A percentile compares a stretch with the other conserved stretches of the same genome.
Conservation (phyloP, 1,140 invertebrate genomes). For the Charaxes varanes region DNA sequence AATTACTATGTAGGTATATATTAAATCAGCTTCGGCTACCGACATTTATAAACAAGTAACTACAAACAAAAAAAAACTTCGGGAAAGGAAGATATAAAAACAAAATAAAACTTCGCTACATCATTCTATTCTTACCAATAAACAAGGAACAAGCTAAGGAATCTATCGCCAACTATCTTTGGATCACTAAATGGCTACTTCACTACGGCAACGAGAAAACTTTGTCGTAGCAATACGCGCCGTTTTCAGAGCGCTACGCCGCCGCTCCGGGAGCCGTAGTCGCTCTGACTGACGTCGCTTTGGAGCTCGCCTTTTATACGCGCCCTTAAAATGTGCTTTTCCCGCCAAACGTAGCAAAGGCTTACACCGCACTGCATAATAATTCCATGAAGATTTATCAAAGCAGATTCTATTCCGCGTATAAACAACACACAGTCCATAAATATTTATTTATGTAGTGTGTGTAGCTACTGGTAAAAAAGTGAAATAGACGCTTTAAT, state of each 20-base stretch:
- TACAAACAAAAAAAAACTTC: not conserved
- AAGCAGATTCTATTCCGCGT: no score
- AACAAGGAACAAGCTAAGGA: constrained; percentile 19
- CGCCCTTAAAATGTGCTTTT: constrained; percentile 30
- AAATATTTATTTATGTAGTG: no score
- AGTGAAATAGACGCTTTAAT: no score
- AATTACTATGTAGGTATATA: not conserved
- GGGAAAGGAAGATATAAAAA: not conserved
- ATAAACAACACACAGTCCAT: no score
- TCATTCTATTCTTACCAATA: constrained; percentile 24
- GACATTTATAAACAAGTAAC: not conserved
- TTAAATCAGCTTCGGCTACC: no score
- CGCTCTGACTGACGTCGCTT: constrained; percentile 35
- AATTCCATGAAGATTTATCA: no score
- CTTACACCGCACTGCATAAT: no score
- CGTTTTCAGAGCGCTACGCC: constrained; percentile 23
- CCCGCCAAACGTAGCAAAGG: constrained; percentile 29
- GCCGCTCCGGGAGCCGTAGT: constrained; percentile 28
- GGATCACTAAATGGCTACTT: constrained; percentile 13
- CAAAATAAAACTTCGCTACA: constrained; percentile 6
- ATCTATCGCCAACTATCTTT: constrained; percentile 15
- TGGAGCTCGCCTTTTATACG: constrained; percentile 42
- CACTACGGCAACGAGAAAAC: constrained; percentile 28
- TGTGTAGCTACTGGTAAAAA: no score
- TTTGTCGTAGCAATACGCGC: constrained; percentile 32